These are phyloP conservation scores for Zophobas atratus DNA, from an alignment of 1,140 invertebrate genomes.

Conservation along the genomic window DNA sequence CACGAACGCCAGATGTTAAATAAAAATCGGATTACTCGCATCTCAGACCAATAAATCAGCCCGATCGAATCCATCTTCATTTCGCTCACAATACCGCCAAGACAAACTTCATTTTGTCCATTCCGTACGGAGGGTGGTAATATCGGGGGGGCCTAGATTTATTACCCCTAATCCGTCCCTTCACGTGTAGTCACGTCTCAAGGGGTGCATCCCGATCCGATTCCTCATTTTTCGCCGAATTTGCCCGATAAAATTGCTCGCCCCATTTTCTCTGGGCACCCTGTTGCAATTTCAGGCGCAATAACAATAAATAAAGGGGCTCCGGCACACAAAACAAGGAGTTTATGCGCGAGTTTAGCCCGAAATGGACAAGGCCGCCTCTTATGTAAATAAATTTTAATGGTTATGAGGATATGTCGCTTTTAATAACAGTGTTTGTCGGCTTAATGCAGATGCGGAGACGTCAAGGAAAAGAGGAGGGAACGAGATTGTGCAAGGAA, in stretches of 20 bases:
- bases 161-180: constrained; percentile 8
- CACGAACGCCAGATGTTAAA: constrained; percentile 8
- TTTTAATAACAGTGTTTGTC: background rate
- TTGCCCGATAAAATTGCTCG: background rate
- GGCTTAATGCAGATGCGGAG: background rate
- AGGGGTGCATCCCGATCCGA: constrained; percentile 7
- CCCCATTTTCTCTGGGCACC: no score
- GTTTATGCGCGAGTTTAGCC: constrained; percentile 1
- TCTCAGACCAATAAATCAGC: constrained; percentile 6
- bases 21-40: constrained; percentile 2
- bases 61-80: constrained; percentile 20
- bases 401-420: background rate
- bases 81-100: constrained; percentile 6
- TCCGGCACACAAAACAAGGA: background rate
- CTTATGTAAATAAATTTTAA: background rate
- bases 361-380: no score
- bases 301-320: background rate
- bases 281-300: background rate
- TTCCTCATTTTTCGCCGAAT: constrained; percentile 3
- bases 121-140: constrained; percentile 5
- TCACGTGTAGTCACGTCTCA: constrained; percentile 20
- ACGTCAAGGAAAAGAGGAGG: no score
- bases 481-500: no score
- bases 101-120: constrained; percentile 6
- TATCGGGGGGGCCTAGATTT: constrained; percentile 15